Base-by-base conservation (phyloP, 35 echinoderm and acorn worm genomes). In the Heliocidaris erythrogramma region DNA sequence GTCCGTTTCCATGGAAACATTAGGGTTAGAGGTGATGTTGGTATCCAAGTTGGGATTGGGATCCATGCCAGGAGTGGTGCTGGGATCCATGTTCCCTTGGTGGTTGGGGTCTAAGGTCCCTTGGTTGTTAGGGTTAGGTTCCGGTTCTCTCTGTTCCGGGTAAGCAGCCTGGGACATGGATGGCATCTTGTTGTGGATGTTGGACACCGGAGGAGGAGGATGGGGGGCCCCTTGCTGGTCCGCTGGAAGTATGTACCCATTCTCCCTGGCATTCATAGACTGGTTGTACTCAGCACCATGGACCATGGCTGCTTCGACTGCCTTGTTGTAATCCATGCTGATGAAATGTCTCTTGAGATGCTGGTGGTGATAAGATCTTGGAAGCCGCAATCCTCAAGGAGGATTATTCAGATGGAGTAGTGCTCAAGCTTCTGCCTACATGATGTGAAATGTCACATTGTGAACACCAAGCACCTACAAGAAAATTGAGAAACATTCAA, bases 231-330 rank as follows among this genome's bases (percentile, higher is more conserved):
- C 65, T n/a, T 78, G 65, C 87, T 89, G 87, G 18, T 89, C 87
- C 2, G 87, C 7, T 32, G 91, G 49, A 29, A 92, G 91, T 48
- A 92, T 92, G 91, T n/a, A 92, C 11, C 91, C 91, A 56, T 92
- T 92, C 91, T 92, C 91, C 7, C 49, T 18, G 50, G 91, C 31
- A 48, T 92, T 92, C 91, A 92, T 49, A 11, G 31, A 2, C 87
- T 89, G 87, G 32, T 47, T 89, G 87, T 89, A 89, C 24, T 89
- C 87, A 89, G 29, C 87, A 89, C 87, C 47, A 13, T 89, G 87
- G 0, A 16, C 87, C 31, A 89, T 89, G 31, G 87, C 87, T 89
- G 87, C 87, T 32, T 89, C 87, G 3, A 89, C 87, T 32, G 87
- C 87, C 47, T 78, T n/a, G 21, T n/a, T 78, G 65, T 78, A 78